Conservation (phyloP, 2,888 invertebrate species). For the Ceramica pisi region DNA sequence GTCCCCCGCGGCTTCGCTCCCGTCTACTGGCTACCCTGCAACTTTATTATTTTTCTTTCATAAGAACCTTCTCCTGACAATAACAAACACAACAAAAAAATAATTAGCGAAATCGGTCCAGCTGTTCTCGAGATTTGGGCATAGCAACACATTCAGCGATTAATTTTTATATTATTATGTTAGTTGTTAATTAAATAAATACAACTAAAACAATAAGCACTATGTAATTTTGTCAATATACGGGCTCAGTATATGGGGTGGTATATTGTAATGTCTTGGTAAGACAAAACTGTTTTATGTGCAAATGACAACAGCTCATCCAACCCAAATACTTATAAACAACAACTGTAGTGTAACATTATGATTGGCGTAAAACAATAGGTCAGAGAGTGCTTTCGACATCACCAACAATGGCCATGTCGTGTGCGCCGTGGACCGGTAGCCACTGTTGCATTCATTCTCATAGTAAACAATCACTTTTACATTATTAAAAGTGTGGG, state of each 20-base stretch:
- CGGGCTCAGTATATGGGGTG: not conserved
- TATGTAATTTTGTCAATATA: not conserved
- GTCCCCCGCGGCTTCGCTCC: too few species aligned
- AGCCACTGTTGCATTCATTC: slow-evolving; percentile 76
- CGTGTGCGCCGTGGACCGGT: slow-evolving; percentile 73
- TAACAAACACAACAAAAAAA: too few species aligned
- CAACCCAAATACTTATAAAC: slow-evolving; percentile 62
- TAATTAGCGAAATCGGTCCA: too few species aligned
- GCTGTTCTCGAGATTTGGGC: too few species aligned
- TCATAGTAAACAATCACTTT: slow-evolving; percentile 85
- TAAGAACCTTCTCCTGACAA: too few species aligned
- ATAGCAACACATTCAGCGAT: too few species aligned
- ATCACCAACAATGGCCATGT: slow-evolving; percentile 77
- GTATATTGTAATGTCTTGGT: not conserved
- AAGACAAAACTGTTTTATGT: slow-evolving; percentile 1
- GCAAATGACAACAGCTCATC: slow-evolving; percentile 37
- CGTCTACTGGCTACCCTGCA: too few species aligned
- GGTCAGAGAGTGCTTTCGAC: slow-evolving; percentile 82
- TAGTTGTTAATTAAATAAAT: too few species aligned
- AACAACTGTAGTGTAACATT: slow-evolving; percentile 75
- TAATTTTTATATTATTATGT: too few species aligned
- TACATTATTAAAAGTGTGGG: slow-evolving; percentile 79
- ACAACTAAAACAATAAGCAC: not conserved
- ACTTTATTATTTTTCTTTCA: too few species aligned
- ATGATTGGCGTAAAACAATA: slow-evolving; percentile 82